phyloP scores from a whole-genome alignment of 1,140 invertebrate genomes.

The Liolophura sinensis region DNA sequence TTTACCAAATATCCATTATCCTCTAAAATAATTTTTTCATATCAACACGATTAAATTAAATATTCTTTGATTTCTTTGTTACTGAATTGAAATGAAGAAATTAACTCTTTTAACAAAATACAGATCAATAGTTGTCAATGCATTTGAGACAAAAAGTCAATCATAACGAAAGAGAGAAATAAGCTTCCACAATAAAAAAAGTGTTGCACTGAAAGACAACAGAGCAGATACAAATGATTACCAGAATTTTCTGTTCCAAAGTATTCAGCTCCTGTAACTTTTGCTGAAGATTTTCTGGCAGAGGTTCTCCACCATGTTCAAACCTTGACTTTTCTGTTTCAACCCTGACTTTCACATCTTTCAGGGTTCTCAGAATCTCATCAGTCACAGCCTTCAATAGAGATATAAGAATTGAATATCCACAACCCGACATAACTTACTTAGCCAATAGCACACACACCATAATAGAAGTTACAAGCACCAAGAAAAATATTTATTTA shows the following conservation, averaged over 20 bases:
- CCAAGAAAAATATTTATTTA: no score
- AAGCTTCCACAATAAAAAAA: neutral
- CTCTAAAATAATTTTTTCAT: no score
- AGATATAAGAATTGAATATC: neutral
- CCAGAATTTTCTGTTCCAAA: slow-evolving; percentile 64
- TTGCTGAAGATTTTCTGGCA: slow-evolving; percentile 35
- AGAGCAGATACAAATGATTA: slow-evolving; percentile 10
- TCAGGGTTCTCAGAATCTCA: slow-evolving; percentile 66
- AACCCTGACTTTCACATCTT: slow-evolving; percentile 32
- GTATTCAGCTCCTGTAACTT: slow-evolving; percentile 42
- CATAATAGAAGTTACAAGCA: no score
- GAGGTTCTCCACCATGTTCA: slow-evolving; percentile 31
- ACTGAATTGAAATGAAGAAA: neutral
- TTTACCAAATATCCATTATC: no score
- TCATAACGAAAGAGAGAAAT: neutral
- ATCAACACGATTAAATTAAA: no score
- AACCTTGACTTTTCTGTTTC: slow-evolving; percentile 33
- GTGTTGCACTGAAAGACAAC: neutral
- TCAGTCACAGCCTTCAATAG: slow-evolving; percentile 63
- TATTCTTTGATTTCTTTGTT: no score
- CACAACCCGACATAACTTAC: no score
- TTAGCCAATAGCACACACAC: no score
- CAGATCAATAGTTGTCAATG: neutral
- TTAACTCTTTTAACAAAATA: neutral
- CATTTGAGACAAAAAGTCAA: neutral